Conservation (phyloP, 2,797 vertebrate genomes). For the Balearica regulorum region DNA sequence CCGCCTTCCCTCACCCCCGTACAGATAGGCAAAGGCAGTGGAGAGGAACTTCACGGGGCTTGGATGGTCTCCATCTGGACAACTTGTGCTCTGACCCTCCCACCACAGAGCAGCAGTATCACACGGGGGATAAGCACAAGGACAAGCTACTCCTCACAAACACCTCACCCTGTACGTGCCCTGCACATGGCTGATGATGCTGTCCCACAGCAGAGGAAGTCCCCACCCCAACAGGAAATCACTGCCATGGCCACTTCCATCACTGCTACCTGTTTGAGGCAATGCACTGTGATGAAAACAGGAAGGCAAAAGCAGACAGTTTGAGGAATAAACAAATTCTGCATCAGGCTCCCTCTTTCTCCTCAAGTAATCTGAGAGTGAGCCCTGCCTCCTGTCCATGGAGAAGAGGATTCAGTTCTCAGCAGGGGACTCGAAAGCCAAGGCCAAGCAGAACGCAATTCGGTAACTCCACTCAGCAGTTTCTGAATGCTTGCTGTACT, state of each 20-base stretch:
- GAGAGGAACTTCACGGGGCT: neutral
- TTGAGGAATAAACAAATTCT: neutral
- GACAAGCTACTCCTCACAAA: neutral
- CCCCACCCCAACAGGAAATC: neutral
- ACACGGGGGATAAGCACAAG: fast-evolving
- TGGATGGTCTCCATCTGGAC: neutral
- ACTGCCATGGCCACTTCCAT: neutral
- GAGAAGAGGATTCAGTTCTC: neutral
- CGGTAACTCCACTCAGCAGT: neutral
- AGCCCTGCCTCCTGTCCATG: neutral
- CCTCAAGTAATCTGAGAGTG: neutral
- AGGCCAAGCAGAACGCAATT: neutral
- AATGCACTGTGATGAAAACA: neutral
- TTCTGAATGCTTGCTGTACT: neutral
- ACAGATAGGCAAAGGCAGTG: neutral
- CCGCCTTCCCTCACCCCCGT: neutral
- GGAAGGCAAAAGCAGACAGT: neutral
- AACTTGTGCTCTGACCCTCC: neutral
- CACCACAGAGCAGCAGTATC: neutral
- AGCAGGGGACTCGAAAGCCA: neutral
- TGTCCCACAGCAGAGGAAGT: neutral
- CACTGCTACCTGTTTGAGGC: neutral
- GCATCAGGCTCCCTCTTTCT: neutral
- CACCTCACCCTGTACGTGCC: neutral
- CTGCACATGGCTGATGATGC: neutral